Percentiles rank a stretch among this genome's conserved stretches.
Evolutionary conservation across 2,113 vertebrate genomes (phyloP).

Genomic region (Gymnobelideus leadbeateri): DNA sequence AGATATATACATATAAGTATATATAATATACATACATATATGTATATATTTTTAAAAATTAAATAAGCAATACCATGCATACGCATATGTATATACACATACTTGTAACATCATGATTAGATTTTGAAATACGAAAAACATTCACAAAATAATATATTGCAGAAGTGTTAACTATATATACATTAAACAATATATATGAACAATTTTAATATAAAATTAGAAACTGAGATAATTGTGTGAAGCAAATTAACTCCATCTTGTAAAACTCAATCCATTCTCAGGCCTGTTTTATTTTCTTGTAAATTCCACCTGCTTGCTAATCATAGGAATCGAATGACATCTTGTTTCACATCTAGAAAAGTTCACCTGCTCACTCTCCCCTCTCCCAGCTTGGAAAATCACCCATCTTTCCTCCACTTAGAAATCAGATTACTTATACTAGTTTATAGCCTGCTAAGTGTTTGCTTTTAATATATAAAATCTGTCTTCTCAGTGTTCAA

Average conservation of each 20-base stretch:
- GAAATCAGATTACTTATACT: background rate
- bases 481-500: background rate
- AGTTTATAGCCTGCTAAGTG: background rate
- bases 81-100: background rate
- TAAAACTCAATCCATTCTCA: background rate
- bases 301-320: background rate
- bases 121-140: background rate
- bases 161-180: background rate
- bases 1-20: background rate
- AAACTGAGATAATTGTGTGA: background rate
- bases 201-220: background rate
- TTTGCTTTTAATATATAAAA: background rate
- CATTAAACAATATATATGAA: background rate
- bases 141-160: background rate
- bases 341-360: background rate
- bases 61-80: background rate
- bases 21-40: background rate
- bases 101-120: background rate
- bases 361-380: background rate
- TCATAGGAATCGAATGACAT: background rate
- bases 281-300: background rate
- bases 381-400: background rate
- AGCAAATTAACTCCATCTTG: background rate
- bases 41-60: background rate
- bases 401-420: background rate